Evolutionary conservation across 2,113 vertebrate species (phyloP).

Genomic region (Coptodon bakossiorum): DNA sequence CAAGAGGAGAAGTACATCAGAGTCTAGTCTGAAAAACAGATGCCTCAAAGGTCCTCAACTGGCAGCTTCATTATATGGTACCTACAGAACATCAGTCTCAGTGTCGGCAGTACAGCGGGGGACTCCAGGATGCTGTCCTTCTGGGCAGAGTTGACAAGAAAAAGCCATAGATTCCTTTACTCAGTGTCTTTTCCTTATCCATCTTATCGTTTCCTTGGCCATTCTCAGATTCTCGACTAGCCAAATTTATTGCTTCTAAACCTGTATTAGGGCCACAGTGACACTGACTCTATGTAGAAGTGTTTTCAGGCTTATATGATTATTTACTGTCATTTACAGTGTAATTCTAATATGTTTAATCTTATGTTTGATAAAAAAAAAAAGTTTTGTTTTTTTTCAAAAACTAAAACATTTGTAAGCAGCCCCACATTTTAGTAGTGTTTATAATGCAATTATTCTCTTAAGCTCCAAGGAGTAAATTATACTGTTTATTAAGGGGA

Average conservation of each 20-base stretch:
- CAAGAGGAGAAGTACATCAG: not conserved
- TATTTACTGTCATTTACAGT: not conserved
- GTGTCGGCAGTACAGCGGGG: not conserved
- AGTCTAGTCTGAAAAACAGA: not conserved
- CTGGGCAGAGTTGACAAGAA: not conserved
- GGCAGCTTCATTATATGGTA: not conserved
- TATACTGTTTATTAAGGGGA: not conserved
- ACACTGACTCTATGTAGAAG: not conserved
- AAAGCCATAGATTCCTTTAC: not conserved
- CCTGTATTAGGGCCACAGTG: not conserved
- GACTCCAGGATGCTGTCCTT: not conserved
- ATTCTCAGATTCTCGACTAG: not conserved
- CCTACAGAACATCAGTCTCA: not conserved
- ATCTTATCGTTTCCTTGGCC: not conserved
- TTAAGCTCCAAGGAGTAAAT: not conserved
- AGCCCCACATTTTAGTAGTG: not conserved
- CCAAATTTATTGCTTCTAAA: not conserved
- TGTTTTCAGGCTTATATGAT: not conserved
- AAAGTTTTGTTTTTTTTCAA: not conserved
- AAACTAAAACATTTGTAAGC: not conserved
- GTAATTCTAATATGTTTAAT: not conserved
- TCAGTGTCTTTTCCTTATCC: not conserved
- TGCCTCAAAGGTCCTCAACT: not conserved
- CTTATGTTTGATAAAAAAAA: not conserved
- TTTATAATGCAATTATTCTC: not conserved